Conservation (phyloP, 2,113 vertebrate species). For the Myanophis thanlyinensis region DNA sequence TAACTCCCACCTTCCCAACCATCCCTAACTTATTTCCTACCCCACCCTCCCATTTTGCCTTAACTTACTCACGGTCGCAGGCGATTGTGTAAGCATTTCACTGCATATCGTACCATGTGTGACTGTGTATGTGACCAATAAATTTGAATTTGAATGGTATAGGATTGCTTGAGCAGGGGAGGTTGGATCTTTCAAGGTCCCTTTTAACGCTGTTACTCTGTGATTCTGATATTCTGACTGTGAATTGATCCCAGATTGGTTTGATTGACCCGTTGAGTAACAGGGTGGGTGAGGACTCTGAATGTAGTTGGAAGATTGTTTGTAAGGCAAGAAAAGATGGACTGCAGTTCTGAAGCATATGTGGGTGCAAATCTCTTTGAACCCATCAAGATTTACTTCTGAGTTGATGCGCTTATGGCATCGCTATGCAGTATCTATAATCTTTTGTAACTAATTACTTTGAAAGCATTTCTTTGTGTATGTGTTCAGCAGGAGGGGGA, state of each 20-base stretch:
- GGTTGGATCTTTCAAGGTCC: background rate
- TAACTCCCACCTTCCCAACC: no score
- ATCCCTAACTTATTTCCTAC: no score
- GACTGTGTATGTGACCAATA: no score
- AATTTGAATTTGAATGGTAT: no score
- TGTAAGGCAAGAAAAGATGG: background rate
- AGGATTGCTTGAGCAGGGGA: background rate
- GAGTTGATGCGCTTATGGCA: background rate
- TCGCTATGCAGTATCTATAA: constrained; percentile 40
- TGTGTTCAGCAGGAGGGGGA: background rate
- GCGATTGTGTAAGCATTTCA: no score
- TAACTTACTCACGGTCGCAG: no score
- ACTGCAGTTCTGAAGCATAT: background rate
- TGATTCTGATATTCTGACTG: background rate
- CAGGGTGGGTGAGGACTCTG: background rate
- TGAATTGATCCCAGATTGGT: background rate
- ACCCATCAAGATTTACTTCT: background rate
- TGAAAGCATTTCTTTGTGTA: constrained; percentile 57
- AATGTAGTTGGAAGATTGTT: background rate
- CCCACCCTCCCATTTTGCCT: no score
- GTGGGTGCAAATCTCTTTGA: background rate
- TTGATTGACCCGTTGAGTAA: background rate
- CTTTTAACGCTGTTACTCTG: background rate
- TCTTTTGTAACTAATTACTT: constrained; percentile 56
- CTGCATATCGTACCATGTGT: no score